Evolutionary conservation across 2,888 invertebrate genomes (phyloP).

Genomic region (Invenusta paracnida): DNA sequence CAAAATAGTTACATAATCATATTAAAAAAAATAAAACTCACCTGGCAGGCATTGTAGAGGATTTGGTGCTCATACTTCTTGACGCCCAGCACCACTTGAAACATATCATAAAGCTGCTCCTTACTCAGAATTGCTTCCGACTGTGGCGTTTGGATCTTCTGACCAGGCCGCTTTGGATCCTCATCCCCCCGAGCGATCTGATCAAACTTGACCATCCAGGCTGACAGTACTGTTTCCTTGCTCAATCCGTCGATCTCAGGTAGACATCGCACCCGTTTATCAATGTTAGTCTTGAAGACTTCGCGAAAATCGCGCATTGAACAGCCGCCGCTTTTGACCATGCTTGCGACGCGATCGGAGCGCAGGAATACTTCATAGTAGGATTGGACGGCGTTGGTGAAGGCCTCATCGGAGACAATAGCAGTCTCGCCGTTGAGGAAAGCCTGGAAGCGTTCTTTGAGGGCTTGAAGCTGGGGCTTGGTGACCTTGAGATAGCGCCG

Average conservation of each 20-base stretch:
- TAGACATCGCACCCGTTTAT: conserved; percentile 88
- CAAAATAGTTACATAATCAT: too few relatives aligned
- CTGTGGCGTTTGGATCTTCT: conserved; percentile 41
- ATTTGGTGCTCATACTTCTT: conserved; percentile 99
- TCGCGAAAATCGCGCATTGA: conserved; percentile 97
- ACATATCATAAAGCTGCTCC: conserved; percentile 99
- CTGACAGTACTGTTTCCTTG: conserved; percentile 90
- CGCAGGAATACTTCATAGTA: conserved; percentile 75
- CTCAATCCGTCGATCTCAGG: conserved; percentile 98
- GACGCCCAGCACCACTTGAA: conserved; percentile 93
- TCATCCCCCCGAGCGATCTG: conserved; percentile 72
- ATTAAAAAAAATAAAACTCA: too few relatives aligned
- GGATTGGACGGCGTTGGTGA: conserved; percentile 94
- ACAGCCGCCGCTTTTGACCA: conserved; percentile 95
- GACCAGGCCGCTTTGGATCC: conserved; percentile 21
- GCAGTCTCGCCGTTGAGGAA: conserved; percentile 92
- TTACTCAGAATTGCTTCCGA: conserved; percentile 67
- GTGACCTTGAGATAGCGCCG: conserved; percentile 88
- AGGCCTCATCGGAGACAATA: conserved; percentile 67
- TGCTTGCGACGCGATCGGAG: conserved; percentile 87
- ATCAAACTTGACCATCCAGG: conserved; percentile 97
- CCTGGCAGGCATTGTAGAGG: conserved; percentile 92
- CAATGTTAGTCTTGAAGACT: conserved; percentile 94
- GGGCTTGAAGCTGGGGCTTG: conserved; percentile 84
- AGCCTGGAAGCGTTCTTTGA: conserved; percentile 82